Evolutionary conservation across 1,140 invertebrate species (phyloP), one percentile per base, ranked within the genome.

Genomic region (Andrena cerasifolii): DNA sequence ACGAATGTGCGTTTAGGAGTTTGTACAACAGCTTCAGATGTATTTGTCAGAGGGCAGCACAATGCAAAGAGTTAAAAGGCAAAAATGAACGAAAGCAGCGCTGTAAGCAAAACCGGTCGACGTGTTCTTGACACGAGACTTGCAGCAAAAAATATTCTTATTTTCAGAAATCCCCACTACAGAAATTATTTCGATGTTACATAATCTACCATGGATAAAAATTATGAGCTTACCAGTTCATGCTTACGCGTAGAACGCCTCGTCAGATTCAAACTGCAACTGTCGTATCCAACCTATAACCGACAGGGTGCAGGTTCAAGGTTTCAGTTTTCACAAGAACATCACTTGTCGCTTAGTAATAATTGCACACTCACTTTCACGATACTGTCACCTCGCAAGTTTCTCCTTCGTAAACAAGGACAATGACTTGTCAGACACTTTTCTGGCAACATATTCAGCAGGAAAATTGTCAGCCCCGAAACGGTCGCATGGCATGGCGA

Each of bases 401-500:
- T 66, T 59, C 12, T 24, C n/a, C 21, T 71, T 16, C 31, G n/a
- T 14, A 26, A 43, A n/a, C 33, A 63, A 43, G n/a, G 12, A 65
- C 43, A 56, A 67, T 14, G 8, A 54, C 18, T 49, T 21, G 7
- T n/a, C 24, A 40, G 21, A n/a, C 61, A 79, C 47, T 58, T 53
- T 24, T 26, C 8, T 10, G 47, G 54, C 43, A n/a, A 59, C 43
- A 53, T 58, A 40, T 49, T 49, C 36, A 14, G 10, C 16, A 61
- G 24, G 36, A 26, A 62, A 66, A 63, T 71, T 79, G 62, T 80
- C 51, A 82, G 62, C 33, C 54, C 28, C 62, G 66, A 28, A 40
- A 67, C 78, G 47, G 61, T 72, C 83, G 84, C 80, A 86, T 83
- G 84, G 84, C 66, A 86, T 86, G 84, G 84, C 84, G 83, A 75